Evolutionary conservation across 2,113 vertebrate species (phyloP).

Genomic region (Thunnus thynnus): DNA sequence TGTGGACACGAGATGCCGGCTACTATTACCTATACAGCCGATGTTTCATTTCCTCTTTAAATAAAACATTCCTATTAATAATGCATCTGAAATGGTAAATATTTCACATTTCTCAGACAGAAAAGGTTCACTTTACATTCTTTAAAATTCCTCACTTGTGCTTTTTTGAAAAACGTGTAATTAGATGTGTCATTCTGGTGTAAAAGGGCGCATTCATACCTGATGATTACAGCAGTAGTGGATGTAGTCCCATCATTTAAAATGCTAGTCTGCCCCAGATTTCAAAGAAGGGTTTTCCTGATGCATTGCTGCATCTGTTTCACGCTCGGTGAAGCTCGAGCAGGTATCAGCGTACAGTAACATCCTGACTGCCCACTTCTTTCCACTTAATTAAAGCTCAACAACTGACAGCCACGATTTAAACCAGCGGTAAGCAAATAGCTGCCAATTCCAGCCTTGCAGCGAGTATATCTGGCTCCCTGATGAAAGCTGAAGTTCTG

Average conservation of each 20-base stretch:
- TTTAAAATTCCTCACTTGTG: not conserved
- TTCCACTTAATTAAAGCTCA: conserved; percentile 28
- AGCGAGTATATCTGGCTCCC: too few relatives aligned
- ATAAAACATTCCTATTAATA: conserved; percentile 58
- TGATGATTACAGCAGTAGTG: not conserved
- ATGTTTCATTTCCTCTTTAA: conserved; percentile 51
- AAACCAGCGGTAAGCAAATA: not conserved
- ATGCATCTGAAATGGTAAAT: conserved; percentile 18
- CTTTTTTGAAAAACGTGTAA: not conserved
- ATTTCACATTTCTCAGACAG: conserved; percentile 7
- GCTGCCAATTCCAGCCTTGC: too few relatives aligned
- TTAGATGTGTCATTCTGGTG: not conserved
- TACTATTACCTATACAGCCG: conserved; percentile 38
- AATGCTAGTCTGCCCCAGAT: conserved; percentile 52
- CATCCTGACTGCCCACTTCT: not conserved
- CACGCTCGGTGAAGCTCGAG: conserved; percentile 22
- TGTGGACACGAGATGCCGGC: not conserved
- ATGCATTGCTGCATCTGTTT: conserved; percentile 26
- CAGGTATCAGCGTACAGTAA: conserved; percentile 33
- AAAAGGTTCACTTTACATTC: not conserved
- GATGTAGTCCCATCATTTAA: conserved; percentile 16
- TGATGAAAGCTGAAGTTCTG: too few relatives aligned
- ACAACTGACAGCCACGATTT: not conserved
- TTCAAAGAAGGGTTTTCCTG: conserved; percentile 16
- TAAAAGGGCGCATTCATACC: not conserved